Percentiles rank a stretch among this genome's conserved stretches.
Evolutionary conservation across 2,797 vertebrate species (phyloP).

Genomic region (Pygocentrus nattereri): DNA sequence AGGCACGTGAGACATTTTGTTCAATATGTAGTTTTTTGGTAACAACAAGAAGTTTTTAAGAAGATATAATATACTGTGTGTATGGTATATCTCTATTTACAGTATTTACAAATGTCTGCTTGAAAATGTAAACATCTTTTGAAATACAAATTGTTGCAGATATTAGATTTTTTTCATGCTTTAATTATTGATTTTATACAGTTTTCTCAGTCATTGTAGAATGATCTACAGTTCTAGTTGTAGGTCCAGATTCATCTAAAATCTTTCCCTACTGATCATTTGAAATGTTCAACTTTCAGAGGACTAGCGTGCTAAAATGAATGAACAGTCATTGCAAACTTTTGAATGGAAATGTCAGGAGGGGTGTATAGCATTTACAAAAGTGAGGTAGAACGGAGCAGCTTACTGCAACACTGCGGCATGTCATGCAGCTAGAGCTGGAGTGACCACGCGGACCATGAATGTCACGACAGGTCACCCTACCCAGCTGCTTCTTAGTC

Average conservation of each 20-base stretch:
- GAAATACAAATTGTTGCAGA: too few species aligned
- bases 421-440: slow-evolving; percentile 72
- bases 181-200: neutral
- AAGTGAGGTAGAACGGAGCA: slow-evolving; percentile 27
- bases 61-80: too few species aligned
- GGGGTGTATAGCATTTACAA: neutral
- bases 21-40: too few species aligned
- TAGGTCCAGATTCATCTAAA: neutral
- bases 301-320: neutral
- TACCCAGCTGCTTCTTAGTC: slow-evolving; percentile 73
- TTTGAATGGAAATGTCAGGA: neutral
- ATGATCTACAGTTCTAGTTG: neutral
- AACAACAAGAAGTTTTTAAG: too few species aligned
- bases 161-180: too few species aligned
- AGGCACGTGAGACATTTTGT: too few species aligned
- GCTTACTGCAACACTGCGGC: slow-evolving; percentile 69
- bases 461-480: slow-evolving; percentile 78
- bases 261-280: neutral
- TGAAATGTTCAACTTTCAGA: neutral
- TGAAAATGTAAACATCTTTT: too few species aligned
- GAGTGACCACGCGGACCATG: slow-evolving; percentile 62
- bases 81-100: too few species aligned
- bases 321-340: neutral
- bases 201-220: neutral
- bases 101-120: too few species aligned